Evolutionary conservation across 2,888 invertebrate genomes (phyloP).

Genomic region (Drosophila paramelanica): DNA sequence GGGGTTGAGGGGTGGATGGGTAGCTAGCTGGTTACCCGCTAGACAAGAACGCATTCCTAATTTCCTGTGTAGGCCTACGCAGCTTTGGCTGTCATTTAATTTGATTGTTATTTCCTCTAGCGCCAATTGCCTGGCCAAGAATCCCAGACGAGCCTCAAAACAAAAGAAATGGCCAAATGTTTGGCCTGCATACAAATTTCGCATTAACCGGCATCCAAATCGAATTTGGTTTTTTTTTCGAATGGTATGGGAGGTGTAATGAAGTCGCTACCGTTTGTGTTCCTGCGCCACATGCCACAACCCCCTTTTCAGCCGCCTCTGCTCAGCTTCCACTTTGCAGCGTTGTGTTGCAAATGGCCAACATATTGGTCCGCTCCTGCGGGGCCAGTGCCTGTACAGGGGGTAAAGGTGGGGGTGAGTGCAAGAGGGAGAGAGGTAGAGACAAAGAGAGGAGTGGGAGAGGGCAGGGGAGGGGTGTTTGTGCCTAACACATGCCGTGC

Average conservation of each 20-base stretch:
- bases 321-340: neutral
- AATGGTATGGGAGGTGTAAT: slow-evolving; percentile 28
- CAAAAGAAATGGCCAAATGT: slow-evolving; percentile 71
- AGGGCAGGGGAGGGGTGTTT: neutral
- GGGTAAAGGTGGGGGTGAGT: neutral
- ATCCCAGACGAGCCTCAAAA: slow-evolving; percentile 47
- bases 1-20: neutral
- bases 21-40: neutral
- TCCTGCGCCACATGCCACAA: neutral
- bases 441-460: neutral
- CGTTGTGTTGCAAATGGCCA: slow-evolving; percentile 56
- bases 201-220: slow-evolving; percentile 65
- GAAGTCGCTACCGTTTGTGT: slow-evolving; percentile 36
- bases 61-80: slow-evolving; percentile 56
- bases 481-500: slow-evolving; percentile 22
- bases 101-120: slow-evolving; percentile 73
- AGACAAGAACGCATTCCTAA: slow-evolving; percentile 63
- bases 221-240: slow-evolving; percentile 41
- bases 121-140: slow-evolving; percentile 58
- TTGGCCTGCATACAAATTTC: slow-evolving; percentile 77
- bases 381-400: slow-evolving; percentile 22
- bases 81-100: slow-evolving; percentile 64
- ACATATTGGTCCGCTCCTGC: slow-evolving; percentile 55
- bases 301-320: too few relatives aligned
- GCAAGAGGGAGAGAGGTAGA: neutral